A percentile compares a stretch with the other conserved stretches of the same genome.
These are phyloP conservation scores for Erynnis tages DNA, from an alignment of 2,888 invertebrate genomes.

Conservation along the genomic window DNA sequence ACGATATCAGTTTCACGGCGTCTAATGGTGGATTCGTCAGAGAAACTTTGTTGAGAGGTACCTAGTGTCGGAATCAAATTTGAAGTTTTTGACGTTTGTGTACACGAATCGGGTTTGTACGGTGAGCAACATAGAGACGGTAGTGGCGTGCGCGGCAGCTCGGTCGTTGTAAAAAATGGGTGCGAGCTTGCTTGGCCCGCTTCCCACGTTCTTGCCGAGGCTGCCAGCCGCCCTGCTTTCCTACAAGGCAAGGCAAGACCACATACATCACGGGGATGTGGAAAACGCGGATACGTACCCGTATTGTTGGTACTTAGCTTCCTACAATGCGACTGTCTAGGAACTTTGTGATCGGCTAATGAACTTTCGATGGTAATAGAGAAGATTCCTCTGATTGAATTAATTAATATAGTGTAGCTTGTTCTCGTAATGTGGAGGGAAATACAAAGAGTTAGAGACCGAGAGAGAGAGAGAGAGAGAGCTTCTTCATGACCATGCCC, in stretches of 20 bases:
- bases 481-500: too few species aligned
- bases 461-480: too few species aligned
- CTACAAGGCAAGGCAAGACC: conserved; percentile 26
- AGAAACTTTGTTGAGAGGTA: conserved; percentile 8
- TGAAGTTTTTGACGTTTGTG: neutral
- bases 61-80: neutral
- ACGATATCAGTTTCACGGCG: conserved; percentile 12
- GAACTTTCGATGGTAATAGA: too few species aligned
- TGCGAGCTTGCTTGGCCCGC: conserved; percentile 37
- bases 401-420: too few species aligned
- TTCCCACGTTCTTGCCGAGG: conserved; percentile 38
- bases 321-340: too few species aligned
- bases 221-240: conserved; percentile 31
- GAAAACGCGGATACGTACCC: conserved; percentile 24
- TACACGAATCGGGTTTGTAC: conserved; percentile 12
- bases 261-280: conserved; percentile 28
- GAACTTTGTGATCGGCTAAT: too few species aligned
- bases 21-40: conserved; percentile 15
- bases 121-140: conserved; percentile 7
- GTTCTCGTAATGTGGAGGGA: too few species aligned
- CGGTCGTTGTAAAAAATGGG: conserved; percentile 34
- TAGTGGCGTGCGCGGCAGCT: conserved; percentile 16
- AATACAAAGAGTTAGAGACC: too few species aligned
- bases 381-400: too few species aligned
- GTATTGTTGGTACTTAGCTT: neutral